Base-by-base conservation (phyloP, 2,888 invertebrate species). In the Drosophila neutralis region DNA sequence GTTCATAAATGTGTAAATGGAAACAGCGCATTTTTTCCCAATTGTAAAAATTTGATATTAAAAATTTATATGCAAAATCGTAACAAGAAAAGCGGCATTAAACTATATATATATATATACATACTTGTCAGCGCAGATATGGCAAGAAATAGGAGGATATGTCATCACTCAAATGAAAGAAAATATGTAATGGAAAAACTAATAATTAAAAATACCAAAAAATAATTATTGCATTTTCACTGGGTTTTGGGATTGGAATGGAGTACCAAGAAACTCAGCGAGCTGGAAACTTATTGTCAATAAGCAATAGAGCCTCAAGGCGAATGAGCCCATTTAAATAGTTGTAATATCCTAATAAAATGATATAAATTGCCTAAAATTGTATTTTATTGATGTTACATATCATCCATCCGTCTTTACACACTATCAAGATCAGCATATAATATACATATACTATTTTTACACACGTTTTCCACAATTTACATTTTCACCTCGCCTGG, bases 31-130 rank as follows among this genome's bases (percentile, higher is more conserved):
- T 89, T 90, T 85, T 85, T 90, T 82, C 86, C 80, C 85, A 85
- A 80, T 71, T 85, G 86, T 90, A 85, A 85, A 80, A 76, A 85
- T 85, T 85, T 85, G 89, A 85, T 85, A 85, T 85, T 78, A 85
- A 88, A 86, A 85, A 81, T 85, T 85, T 85, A 85, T 88, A 85
- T 74, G 87, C 81, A 73, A 77, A 42, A 73, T 69, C 61, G 77
- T 67, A 62, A 52, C 21, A 52, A 27, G 4, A 45, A 52, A 62
- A 52, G 71, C 61, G 61, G 51, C 64, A 76, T 76, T 80, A 72
- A 72, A 68, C 69, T 76, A 76, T 24, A 54, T 24, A 24, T 24
- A 24, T 24, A 24, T 24, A 2, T 24, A 24, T 42, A 73, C 59
- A 82, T 65, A 82, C 66, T 62, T 85, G 72, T 49, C 62, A 58